phyloP scores from a whole-genome alignment of 2,888 invertebrate genomes.

The Parochlus steinenii region DNA sequence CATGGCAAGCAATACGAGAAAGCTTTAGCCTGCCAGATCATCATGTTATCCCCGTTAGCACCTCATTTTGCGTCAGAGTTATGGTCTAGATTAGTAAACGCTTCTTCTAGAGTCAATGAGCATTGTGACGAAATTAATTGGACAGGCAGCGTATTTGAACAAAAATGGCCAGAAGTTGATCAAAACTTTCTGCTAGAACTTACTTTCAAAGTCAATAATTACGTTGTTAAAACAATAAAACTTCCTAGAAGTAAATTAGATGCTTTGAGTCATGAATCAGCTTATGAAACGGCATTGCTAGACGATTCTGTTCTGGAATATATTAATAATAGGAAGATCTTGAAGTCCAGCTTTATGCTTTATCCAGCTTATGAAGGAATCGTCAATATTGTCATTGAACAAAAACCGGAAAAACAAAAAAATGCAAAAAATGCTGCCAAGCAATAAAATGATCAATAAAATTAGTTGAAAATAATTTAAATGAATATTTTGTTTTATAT shows the following conservation, averaged over 20 bases:
- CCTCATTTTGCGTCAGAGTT: slow-evolving; percentile 86
- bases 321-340: slow-evolving; percentile 25
- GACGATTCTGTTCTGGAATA: slow-evolving; percentile 27
- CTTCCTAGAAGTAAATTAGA: slow-evolving; percentile 35
- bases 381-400: slow-evolving; percentile 26
- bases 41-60: slow-evolving; percentile 74
- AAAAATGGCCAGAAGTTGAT: slow-evolving; percentile 65
- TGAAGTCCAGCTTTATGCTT: slow-evolving; percentile 25
- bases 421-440: slow-evolving; percentile 4
- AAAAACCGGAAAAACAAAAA: slow-evolving; percentile 13
- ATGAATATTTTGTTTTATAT: not conserved
- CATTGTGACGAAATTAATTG: slow-evolving; percentile 39
- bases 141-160: slow-evolving; percentile 52
- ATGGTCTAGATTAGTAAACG: slow-evolving; percentile 62
- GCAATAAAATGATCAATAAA: not conserved
- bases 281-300: slow-evolving; percentile 34
- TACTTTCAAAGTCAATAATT: slow-evolving; percentile 40
- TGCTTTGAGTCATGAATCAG: slow-evolving; percentile 34
- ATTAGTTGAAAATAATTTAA: slow-evolving; percentile 2
- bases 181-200: slow-evolving; percentile 47
- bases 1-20: slow-evolving; percentile 58
- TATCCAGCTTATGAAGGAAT: slow-evolving; percentile 30
- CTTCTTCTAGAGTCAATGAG: slow-evolving; percentile 38
- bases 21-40: slow-evolving; percentile 59
- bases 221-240: slow-evolving; percentile 25